A percentile compares a stretch with the other conserved stretches of the same genome.
phyloP scores from a whole-genome alignment of 1,140 invertebrate species.

The Capitella teleta region DNA sequence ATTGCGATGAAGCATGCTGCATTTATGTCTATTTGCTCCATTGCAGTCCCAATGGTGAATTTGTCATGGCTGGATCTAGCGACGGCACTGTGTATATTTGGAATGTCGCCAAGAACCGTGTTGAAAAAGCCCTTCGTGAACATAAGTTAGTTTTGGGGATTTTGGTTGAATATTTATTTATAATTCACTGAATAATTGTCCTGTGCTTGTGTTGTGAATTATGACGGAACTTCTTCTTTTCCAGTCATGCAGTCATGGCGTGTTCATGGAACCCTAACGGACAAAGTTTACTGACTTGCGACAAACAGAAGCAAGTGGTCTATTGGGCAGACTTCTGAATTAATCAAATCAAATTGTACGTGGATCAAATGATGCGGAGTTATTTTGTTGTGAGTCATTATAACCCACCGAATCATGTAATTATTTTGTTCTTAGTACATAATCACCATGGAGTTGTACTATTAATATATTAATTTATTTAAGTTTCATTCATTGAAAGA shows the following conservation, averaged over 20 bases:
- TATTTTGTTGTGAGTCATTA: no score
- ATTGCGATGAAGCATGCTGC: neutral
- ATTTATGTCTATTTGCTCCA: slow-evolving; percentile 1
- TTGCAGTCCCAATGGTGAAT: slow-evolving; percentile 69
- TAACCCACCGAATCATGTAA: no score
- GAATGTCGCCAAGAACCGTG: slow-evolving; percentile 61
- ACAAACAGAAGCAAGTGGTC: slow-evolving; percentile 69
- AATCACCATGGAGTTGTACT: no score
- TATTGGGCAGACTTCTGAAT: slow-evolving; percentile 57
- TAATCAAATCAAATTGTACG: no score
- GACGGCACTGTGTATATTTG: slow-evolving; percentile 87
- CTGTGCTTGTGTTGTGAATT: neutral
- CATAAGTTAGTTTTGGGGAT: slow-evolving; percentile 59
- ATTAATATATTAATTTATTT: no score
- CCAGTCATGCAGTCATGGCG: slow-evolving; percentile 60
- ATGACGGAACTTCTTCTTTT: neutral
- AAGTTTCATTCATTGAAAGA: no score
- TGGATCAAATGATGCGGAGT: no score
- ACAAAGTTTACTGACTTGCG: slow-evolving; percentile 71
- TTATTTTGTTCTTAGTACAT: no score
- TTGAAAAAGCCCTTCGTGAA: slow-evolving; percentile 76
- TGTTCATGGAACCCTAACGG: slow-evolving; percentile 85
- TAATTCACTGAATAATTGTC: neutral
- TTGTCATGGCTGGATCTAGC: slow-evolving; percentile 75
- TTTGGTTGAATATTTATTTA: neutral